Evolutionary conservation across 2,888 invertebrate genomes (phyloP), one percentile per base, ranked within the genome.

Genomic region (Lithophane ornitopus): DNA sequence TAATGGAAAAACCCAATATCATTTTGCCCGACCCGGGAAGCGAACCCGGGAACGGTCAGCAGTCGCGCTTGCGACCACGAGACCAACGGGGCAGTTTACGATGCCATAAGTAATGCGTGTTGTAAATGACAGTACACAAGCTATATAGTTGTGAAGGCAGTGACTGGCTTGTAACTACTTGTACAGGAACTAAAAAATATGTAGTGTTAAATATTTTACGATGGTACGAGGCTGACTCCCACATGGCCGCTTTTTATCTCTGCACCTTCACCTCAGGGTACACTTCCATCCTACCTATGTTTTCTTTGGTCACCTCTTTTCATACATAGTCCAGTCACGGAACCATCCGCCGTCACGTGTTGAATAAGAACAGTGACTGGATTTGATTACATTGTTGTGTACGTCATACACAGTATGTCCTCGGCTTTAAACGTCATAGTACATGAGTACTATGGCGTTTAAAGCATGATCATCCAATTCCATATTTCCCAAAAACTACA

Each of bases 321-420:
- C 14, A 39, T 19, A n/a, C 22, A 12, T 12, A 12, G n/a, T n/a
- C 16, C 26, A 69, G 19, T 54, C 22, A 54, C 4, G 28, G 16
- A 12, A n/a, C n/a, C 54, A 4, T 41, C n/a, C n/a, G n/a, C 54
- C 14, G 28, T 70, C 14, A 56, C 54, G 28, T 28, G 19, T 34
- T 6, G 11, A 28, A 28, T 22, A 44, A 16, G 3, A 54, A 66
- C 28, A 67, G 49, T 58, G 39, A 49, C 46, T 44, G 22, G 34
- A 39, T 44, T 76, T 49, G 41, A 56, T 65, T 46, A 19, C 39
- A n/a, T 49, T n/a, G n/a, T n/a, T n/a, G n/a, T n/a, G n/a, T n/a
- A n/a, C n/a, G 46, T 76, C 75, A 26, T 58, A 49, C 59, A 19
- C 7, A 52, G 9, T 46, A 34, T 6, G 16, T 34, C 22, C 22